Evolutionary conservation across 2,113 vertebrate genomes (phyloP).

Genomic region (Sterrhoptilus dennistouni): DNA sequence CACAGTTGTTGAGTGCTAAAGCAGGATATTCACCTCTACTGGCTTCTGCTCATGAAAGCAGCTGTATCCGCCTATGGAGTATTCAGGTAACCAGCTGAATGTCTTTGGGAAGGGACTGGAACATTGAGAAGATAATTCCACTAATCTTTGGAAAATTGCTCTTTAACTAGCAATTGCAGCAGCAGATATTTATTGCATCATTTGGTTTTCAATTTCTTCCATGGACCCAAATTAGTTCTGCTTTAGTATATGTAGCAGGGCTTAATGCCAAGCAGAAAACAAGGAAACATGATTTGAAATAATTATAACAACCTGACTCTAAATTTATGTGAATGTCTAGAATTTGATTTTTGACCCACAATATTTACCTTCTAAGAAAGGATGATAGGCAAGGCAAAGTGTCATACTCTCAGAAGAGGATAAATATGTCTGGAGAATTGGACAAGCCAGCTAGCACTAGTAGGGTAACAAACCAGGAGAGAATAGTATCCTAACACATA

Average conservation of each 20-base stretch:
- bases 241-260: not conserved
- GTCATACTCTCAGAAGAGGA: not conserved
- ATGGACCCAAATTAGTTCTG: not conserved
- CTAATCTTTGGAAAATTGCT: not conserved
- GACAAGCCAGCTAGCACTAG: not conserved
- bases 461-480: not conserved
- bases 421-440: not conserved
- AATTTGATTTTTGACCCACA: not conserved
- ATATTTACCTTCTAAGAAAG: not conserved
- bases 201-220: not conserved
- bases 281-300: not conserved
- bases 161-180: not conserved
- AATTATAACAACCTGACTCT: not conserved
- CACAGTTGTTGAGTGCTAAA: not conserved
- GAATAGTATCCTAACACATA: not conserved
- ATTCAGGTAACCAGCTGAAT: slow-evolving; percentile 50
- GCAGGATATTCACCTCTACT: slow-evolving; percentile 41
- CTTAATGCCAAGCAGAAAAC: not conserved
- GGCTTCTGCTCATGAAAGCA: slow-evolving; percentile 72
- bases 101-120: not conserved
- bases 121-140: not conserved
- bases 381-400: not conserved
- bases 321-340: not conserved
- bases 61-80: slow-evolving; percentile 71
- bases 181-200: not conserved